Evolutionary conservation across 2,113 vertebrate genomes (phyloP).

Genomic region (Trichechus manatus): DNA sequence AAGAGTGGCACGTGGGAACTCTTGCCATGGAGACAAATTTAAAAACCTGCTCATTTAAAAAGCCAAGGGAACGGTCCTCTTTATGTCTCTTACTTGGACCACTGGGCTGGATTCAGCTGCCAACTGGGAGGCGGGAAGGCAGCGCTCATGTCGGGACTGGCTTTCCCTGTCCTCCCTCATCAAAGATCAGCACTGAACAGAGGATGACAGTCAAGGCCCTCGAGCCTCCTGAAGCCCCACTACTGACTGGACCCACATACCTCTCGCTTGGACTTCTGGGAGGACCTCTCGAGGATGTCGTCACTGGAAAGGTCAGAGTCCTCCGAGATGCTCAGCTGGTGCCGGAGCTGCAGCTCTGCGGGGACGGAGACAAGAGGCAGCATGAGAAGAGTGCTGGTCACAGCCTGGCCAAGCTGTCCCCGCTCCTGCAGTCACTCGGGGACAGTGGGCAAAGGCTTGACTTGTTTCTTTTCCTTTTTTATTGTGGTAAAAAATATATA

Average conservation of each 20-base stretch:
- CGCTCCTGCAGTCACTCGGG: rapidly evolving
- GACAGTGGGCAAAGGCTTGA: neutral
- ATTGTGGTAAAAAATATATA: neutral
- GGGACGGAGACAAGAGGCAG: neutral
- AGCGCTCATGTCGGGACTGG: neutral
- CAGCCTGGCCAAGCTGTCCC: neutral
- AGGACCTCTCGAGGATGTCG: conserved; percentile 94
- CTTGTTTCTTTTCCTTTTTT: neutral
- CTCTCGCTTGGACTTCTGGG: conserved; percentile 96
- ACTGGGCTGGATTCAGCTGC: neutral
- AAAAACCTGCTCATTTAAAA: neutral
- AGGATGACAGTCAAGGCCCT: neutral
- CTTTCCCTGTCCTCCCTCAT: neutral
- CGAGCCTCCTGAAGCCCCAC: neutral
- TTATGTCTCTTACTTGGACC: neutral
- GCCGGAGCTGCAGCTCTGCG: conserved; percentile 92
- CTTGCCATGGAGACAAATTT: neutral
- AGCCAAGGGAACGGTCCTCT: neutral
- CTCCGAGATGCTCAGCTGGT: conserved; percentile 96
- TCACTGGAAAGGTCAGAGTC: conserved; percentile 99
- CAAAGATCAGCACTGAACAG: neutral
- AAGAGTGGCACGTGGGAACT: neutral
- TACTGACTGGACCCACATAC: conserved; percentile 84
- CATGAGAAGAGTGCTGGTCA: neutral
- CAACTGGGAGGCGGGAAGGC: neutral